These are phyloP conservation scores for Urosaurus nigricauda DNA, from an alignment of 2,797 vertebrate species.

Conservation along the genomic window DNA sequence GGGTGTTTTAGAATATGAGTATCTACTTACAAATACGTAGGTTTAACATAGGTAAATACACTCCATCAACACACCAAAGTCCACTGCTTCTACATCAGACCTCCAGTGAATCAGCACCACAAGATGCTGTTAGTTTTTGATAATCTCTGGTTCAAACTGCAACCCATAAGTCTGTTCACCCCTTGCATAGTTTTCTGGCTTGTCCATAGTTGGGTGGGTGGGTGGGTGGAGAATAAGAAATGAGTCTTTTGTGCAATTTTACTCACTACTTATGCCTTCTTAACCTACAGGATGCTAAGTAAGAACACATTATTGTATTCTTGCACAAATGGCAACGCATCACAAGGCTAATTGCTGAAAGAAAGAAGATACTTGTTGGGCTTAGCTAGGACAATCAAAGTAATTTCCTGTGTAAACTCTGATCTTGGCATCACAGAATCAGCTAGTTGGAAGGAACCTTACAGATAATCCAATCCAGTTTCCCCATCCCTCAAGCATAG, in stretches of 20 bases:
- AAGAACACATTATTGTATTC: too few species aligned
- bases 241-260: too few species aligned
- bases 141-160: neutral
- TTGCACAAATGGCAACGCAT: neutral
- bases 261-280: too few species aligned
- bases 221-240: neutral
- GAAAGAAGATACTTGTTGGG: neutral
- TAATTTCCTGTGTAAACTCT: neutral
- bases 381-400: neutral
- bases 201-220: neutral
- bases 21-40: neutral
- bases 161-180: too few species aligned
- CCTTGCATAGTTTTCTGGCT: neutral
- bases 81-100: neutral
- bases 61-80: neutral
- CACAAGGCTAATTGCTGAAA: neutral
- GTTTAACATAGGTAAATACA: neutral
- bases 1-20: neutral
- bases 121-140: neutral
- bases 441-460: neutral
- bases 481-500: neutral
- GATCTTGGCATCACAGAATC: neutral
- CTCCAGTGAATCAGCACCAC: neutral
- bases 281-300: too few species aligned
- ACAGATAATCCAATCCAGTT: neutral